Evolutionary conservation across 2,113 vertebrate genomes (phyloP), one percentile per base, ranked within the genome.

Genomic region (Caloenas nicobarica): DNA sequence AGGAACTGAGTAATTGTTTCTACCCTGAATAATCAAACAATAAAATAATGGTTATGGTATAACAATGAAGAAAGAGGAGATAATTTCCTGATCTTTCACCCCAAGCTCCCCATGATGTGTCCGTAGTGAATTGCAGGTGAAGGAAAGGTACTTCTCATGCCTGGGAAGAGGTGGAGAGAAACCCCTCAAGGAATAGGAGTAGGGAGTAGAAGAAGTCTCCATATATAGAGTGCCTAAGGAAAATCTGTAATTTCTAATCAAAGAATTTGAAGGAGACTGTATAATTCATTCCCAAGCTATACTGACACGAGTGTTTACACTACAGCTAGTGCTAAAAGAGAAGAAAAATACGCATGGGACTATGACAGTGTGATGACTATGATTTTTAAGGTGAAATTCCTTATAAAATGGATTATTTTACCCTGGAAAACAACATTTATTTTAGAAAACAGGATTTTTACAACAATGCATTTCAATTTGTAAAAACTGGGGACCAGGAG

Each of bases 401-500:
- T 40, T 26, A 62, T 11, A 68, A 51, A 73, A 60, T 18, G 16
- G 4, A 4, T 13, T 33, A 6, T 3, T 50, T 80, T 86, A 88
- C 11, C 2, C 7, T 28, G 24, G 6, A 34, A 40, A 66, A 78
- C 3, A 56, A 87, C 76, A 72, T 57, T 5, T 14, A 10, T 61
- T 62, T 31, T n/a, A 62, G 25, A 70, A 81, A 74, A 81, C 3
- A 5, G 23, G 6, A 2, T 14, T 11, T 88, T 83, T 91, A 11
- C 2, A 92, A 36, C 0, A 6, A 28, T 58, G 17, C 1, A 73
- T 5, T 72, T 62, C 13, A 13, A 1, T 68, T 68, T 48, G 72
- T 16, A 58, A 83, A 92, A 81, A 10, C 3, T 0, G 0, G 2
- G 3, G 4, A 17, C 2, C 1, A 70, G 26, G 7, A 40, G 19